Percentiles rank a stretch among this genome's conserved stretches.
These are phyloP conservation scores for Okapia johnstoni DNA, from an alignment of 2,113 vertebrate species.

Conservation along the genomic window DNA sequence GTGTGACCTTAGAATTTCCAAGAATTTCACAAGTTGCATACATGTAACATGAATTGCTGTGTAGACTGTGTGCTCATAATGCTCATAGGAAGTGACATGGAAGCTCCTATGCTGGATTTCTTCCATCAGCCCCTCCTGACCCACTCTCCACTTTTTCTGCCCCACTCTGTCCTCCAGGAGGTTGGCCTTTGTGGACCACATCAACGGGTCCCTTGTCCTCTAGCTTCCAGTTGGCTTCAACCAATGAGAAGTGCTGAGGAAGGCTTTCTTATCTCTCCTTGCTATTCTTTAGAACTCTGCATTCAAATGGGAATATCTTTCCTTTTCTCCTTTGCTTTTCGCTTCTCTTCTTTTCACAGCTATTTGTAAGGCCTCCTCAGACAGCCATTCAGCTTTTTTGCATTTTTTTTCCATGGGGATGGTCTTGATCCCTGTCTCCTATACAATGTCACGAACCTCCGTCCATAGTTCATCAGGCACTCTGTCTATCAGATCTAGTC, in stretches of 20 bases:
- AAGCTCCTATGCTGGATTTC: background rate
- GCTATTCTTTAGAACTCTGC: too few species aligned
- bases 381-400: too few species aligned
- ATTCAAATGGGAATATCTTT: too few species aligned
- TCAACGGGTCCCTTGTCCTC: background rate
- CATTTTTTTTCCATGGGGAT: too few species aligned
- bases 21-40: background rate
- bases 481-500: too few species aligned
- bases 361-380: too few species aligned
- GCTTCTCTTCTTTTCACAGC: too few species aligned
- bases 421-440: too few species aligned
- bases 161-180: background rate
- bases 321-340: too few species aligned
- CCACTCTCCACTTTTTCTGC: background rate
- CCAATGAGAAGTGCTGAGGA: background rate
- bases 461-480: too few species aligned
- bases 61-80: background rate
- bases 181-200: background rate
- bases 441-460: too few species aligned
- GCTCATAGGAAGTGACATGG: fast-evolving
- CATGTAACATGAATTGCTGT: fast-evolving
- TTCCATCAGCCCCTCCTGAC: background rate
- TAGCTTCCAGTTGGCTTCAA: background rate
- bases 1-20: background rate
- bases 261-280: too few species aligned